Evolutionary conservation across 2,113 vertebrate species (phyloP).

Genomic region (Caranx melampygus): DNA sequence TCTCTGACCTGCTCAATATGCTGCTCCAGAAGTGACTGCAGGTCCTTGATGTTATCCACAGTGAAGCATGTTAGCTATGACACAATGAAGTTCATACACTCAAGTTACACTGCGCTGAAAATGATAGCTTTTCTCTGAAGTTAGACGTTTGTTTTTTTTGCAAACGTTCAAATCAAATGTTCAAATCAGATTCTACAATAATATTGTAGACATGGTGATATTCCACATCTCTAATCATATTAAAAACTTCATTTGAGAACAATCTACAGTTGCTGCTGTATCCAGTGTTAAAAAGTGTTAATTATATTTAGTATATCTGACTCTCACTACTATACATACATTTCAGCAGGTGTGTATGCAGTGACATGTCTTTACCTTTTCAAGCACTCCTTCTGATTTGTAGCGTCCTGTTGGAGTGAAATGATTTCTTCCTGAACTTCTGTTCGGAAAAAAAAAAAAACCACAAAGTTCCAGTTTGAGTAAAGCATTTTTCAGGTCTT

Average conservation of each 20-base stretch:
- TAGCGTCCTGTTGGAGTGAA: slow-evolving; percentile 89
- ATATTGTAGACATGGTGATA: background rate
- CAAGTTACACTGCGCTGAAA: background rate
- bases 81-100: background rate
- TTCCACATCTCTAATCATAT: background rate
- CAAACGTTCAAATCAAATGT: background rate
- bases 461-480: background rate
- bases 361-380: slow-evolving; percentile 83
- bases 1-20: slow-evolving; percentile 88
- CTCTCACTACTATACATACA: background rate
- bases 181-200: background rate
- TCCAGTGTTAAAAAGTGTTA: background rate
- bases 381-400: slow-evolving; percentile 92
- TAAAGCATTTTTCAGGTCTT: background rate
- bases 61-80: slow-evolving; percentile 85
- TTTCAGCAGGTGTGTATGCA: background rate
- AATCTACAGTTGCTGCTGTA: background rate
- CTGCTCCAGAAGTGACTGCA: slow-evolving; percentile 87
- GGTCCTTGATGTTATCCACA: slow-evolving; percentile 84
- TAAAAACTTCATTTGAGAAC: background rate
- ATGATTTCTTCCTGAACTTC: slow-evolving; percentile 88
- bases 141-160: background rate
- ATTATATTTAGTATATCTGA: background rate
- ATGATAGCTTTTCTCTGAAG: background rate
- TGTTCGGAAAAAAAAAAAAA: slow-evolving; percentile 65